Evolutionary conservation across 1,140 invertebrate species (phyloP).

Genomic region (Forficula auricularia): DNA sequence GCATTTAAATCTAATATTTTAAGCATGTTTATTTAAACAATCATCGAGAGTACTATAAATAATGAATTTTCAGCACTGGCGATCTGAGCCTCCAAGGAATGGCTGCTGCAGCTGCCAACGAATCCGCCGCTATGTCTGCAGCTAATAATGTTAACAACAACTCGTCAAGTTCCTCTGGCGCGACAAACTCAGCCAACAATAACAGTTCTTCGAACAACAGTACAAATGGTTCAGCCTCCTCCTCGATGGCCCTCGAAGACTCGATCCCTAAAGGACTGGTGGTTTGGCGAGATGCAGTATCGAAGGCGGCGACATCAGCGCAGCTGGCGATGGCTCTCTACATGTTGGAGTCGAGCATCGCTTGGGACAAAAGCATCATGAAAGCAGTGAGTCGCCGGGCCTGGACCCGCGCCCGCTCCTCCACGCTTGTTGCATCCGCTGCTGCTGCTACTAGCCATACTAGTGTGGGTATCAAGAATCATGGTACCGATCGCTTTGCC

Average conservation of each 20-base stretch:
- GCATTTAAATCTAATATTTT: no score
- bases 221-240: no score
- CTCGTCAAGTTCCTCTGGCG: slow-evolving; percentile 19
- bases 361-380: slow-evolving; percentile 98
- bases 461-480: no score
- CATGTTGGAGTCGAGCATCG: slow-evolving; percentile 76
- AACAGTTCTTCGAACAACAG: slow-evolving; percentile 14
- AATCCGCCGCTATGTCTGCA: not conserved
- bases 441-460: no score
- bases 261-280: slow-evolving; percentile 48
- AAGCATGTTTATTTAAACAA: no score
- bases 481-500: no score
- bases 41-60: no score
- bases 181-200: slow-evolving; percentile 21
- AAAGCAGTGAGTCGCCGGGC: slow-evolving; percentile 65
- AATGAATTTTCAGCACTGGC: slow-evolving; percentile 32
- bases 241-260: slow-evolving; percentile 19
- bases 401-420: no score
- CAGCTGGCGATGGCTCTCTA: slow-evolving; percentile 81
- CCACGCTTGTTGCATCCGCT: no score
- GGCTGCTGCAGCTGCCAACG: slow-evolving; percentile 28
- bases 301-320: slow-evolving; percentile 62
- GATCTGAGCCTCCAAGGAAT: slow-evolving; percentile 34
- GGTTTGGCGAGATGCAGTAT: slow-evolving; percentile 76
- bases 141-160: slow-evolving; percentile 23